Evolutionary conservation across 2,888 invertebrate species (phyloP).

Genomic region (Mesorhabditis spiculigera): DNA sequence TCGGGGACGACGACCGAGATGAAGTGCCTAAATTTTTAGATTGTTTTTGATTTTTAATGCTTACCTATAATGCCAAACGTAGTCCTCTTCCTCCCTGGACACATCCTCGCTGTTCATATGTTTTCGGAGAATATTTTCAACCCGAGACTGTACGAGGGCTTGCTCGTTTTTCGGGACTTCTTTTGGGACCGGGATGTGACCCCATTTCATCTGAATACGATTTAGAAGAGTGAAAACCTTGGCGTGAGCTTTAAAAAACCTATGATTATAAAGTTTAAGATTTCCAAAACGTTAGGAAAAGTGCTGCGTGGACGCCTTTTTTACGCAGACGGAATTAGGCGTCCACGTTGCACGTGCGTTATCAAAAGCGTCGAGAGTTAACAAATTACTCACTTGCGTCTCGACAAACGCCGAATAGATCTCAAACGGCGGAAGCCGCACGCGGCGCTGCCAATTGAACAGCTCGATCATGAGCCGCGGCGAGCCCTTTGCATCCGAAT

Average conservation of each 20-base stretch:
- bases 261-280: no score
- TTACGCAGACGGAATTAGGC: background rate
- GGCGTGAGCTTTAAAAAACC: no score
- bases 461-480: conserved; percentile 18
- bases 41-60: background rate
- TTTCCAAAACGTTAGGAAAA: no score
- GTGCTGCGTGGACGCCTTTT: background rate
- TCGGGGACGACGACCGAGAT: conserved; percentile 26
- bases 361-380: no score
- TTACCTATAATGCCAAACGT: background rate
- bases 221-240: no score
- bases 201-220: background rate
- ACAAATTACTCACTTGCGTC: conserved; percentile 8
- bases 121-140: conserved; percentile 1
- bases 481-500: conserved; percentile 8
- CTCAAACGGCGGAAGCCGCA: conserved; percentile 19
- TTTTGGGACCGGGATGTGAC: background rate
- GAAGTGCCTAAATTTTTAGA: conserved; percentile 18
- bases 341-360: no score
- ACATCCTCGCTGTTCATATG: background rate
- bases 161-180: background rate
- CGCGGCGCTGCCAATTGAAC: conserved; percentile 18
- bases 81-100: background rate
- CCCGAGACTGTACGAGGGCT: background rate
- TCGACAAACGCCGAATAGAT: conserved; percentile 20